phyloP scores from a whole-genome alignment of 1,140 invertebrate genomes.

The Leptonema lineaticorne region DNA sequence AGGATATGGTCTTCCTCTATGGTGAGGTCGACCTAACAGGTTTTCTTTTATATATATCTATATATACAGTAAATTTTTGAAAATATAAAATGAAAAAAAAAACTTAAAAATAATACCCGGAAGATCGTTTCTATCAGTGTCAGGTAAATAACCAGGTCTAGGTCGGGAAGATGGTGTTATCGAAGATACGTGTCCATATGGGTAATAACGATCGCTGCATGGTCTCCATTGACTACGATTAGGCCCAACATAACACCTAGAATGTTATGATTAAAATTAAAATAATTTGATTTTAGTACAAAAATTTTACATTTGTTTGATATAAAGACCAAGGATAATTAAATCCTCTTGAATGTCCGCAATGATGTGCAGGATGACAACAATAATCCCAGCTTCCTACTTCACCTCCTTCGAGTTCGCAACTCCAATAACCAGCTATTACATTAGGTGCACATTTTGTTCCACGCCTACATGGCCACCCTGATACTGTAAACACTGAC shows the following conservation, averaged over 20 bases:
- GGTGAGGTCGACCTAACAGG: conserved; percentile 10
- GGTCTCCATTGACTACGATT: conserved; percentile 76
- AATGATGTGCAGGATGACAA: conserved; percentile 74
- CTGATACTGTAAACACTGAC: conserved; percentile 74
- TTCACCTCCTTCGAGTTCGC: conserved; percentile 71
- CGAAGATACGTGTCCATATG: conserved; percentile 56
- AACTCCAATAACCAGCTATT: conserved; percentile 75
- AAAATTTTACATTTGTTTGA: no score
- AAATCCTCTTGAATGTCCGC: conserved; percentile 77
- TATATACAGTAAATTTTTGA: no score
- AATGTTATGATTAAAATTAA: conserved; percentile 20
- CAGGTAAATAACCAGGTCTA: conserved; percentile 14
- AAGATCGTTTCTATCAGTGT: conserved; percentile 33
- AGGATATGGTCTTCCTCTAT: conserved; percentile 44
- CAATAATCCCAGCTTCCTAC: conserved; percentile 77
- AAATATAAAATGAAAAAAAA: conserved; percentile 14
- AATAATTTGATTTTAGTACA: conserved; percentile 20
- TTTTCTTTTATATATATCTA: not conserved
- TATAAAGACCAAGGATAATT: conserved; percentile 77
- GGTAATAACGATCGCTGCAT: conserved; percentile 78
- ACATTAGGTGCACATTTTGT: conserved; percentile 68
- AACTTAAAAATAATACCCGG: conserved; percentile 30
- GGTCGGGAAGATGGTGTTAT: conserved; percentile 50
- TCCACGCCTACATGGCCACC: conserved; percentile 71
- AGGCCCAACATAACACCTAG: conserved; percentile 77